phyloP scores from a whole-genome alignment of 2,797 vertebrate species.

The Scolopax bukidnonensis region DNA sequence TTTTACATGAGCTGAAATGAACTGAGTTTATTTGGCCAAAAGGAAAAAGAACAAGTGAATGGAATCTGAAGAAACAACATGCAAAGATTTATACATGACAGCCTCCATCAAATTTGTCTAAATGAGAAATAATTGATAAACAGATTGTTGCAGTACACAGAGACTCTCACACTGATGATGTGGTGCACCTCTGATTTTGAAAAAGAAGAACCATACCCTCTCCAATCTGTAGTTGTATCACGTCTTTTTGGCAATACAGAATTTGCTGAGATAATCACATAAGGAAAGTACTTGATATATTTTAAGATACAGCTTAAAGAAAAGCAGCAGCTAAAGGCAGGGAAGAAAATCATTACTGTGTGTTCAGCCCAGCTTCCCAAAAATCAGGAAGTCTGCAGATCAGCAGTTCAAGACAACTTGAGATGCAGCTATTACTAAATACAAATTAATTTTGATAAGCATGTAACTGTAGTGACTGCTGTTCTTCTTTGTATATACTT shows the following conservation, averaged over 20 bases:
- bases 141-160: not conserved
- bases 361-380: not conserved
- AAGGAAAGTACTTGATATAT: not conserved
- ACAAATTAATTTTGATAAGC: not conserved
- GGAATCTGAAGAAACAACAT: not conserved
- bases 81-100: not conserved
- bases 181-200: not conserved
- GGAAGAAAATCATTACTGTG: not conserved
- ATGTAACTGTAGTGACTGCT: not conserved
- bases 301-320: not conserved
- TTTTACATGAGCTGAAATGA: not conserved
- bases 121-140: not conserved
- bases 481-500: not conserved
- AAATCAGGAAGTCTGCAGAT: not conserved
- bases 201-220: not conserved
- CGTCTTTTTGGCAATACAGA: not conserved
- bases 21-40: not conserved
- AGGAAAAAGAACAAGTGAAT: not conserved
- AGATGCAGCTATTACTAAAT: not conserved
- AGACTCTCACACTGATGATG: not conserved
- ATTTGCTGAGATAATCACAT: not conserved
- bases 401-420: not conserved
- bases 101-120: not conserved
- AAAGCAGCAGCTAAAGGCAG: not conserved
- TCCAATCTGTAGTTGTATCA: not conserved